phyloP scores from a whole-genome alignment of 1,140 invertebrate genomes.

The Magallana angulata region DNA sequence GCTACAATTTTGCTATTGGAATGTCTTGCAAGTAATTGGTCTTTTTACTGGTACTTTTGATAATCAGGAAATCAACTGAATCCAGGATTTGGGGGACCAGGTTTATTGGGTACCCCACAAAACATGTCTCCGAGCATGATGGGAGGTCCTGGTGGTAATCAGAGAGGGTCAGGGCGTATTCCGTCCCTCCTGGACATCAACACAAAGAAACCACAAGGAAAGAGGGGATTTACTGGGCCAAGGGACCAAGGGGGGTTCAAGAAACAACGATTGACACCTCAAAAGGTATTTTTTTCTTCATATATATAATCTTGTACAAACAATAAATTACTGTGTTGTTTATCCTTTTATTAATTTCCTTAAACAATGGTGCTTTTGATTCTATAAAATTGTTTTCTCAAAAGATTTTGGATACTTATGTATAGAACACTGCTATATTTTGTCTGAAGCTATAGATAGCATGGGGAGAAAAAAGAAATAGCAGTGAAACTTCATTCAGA shows the following conservation, averaged over 20 bases:
- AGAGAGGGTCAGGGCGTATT: not conserved
- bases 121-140: not conserved
- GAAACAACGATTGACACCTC: not conserved
- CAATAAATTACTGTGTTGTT: too few species aligned
- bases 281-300: not conserved
- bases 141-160: constrained; percentile 1
- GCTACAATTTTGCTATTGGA: too few species aligned
- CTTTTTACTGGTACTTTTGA: not conserved
- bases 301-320: too few species aligned
- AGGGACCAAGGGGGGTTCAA: constrained; percentile 18
- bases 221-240: not conserved
- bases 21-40: too few species aligned
- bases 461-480: too few species aligned
- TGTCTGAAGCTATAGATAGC: too few species aligned
- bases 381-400: too few species aligned
- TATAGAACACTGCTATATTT: too few species aligned
- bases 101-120: constrained; percentile 2
- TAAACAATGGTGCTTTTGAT: too few species aligned
- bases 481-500: too few species aligned
- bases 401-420: too few species aligned
- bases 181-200: not conserved
- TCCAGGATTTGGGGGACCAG: constrained; percentile 28
- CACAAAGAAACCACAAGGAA: constrained; percentile 23
- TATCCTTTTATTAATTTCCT: too few species aligned
- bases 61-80: not conserved